Conservation (phyloP, 2,797 vertebrate species). For the Hydrophis major region DNA sequence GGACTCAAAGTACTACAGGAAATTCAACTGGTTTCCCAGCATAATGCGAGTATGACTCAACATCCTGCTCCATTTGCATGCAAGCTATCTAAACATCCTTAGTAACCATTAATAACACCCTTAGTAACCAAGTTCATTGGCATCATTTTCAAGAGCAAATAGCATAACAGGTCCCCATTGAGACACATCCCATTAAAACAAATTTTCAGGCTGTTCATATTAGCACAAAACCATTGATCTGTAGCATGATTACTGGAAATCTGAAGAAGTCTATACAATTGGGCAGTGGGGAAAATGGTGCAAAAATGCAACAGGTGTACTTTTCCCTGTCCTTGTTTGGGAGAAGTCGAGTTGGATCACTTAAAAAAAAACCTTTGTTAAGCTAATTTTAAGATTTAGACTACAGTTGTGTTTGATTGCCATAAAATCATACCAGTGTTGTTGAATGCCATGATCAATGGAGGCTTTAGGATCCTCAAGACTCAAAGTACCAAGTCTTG, state of each 20-base stretch:
- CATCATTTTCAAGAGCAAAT: background rate
- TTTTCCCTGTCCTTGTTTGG: background rate
- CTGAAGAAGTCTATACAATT: background rate
- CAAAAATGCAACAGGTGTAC: background rate
- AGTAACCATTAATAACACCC: background rate
- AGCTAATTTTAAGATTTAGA: background rate
- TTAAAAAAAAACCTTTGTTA: background rate
- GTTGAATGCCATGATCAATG: background rate
- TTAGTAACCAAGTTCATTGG: background rate
- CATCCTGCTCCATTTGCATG: background rate
- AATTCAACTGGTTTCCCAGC: background rate
- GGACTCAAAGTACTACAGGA: background rate
- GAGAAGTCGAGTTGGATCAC: background rate
- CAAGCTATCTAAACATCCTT: background rate
- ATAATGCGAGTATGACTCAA: background rate
- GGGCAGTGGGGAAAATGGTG: background rate
- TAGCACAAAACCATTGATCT: no score
- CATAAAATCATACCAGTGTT: background rate
- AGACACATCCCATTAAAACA: background rate
- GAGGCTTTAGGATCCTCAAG: background rate
- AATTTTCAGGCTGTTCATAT: background rate
- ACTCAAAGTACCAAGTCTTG: background rate
- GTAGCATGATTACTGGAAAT: background rate
- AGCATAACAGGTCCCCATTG: background rate
- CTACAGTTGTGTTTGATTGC: background rate